A percentile compares a stretch with the other conserved stretches of the same genome.
Conservation (phyloP, 2,797 vertebrate species). For the Poecilia gillii region DNA sequence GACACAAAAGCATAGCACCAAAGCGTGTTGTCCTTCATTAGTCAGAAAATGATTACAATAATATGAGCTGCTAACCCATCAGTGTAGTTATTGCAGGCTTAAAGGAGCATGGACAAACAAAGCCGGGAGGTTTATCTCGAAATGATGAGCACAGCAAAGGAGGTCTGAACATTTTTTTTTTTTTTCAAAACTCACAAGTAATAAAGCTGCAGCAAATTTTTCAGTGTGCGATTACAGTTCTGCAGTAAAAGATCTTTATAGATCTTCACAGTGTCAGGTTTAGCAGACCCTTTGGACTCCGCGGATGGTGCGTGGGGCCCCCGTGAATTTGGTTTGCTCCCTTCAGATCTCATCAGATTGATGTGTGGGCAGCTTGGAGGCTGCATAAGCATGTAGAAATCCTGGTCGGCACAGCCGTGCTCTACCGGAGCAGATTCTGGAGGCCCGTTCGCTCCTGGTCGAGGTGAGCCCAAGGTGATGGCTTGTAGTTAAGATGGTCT, state of each 20-base stretch:
- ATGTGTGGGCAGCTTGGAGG: background rate
- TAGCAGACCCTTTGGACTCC: background rate
- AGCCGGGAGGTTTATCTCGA: background rate
- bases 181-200: background rate
- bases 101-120: background rate
- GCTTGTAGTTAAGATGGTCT: constrained; percentile 1
- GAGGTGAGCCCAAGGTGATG: background rate
- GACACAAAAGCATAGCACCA: background rate
- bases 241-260: constrained; percentile 7
- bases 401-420: background rate
- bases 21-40: background rate
- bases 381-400: background rate
- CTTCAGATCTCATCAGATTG: constrained; percentile 5
- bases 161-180: too few relatives aligned
- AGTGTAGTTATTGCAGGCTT: background rate
- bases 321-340: constrained; percentile 1
- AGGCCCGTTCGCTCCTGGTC: background rate
- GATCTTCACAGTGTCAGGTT: constrained; percentile 4
- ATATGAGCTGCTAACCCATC: background rate
- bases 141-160: background rate
- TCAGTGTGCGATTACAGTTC: background rate
- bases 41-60: background rate
- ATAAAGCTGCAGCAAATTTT: background rate
- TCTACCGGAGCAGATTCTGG: background rate
- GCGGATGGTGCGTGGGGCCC: background rate